These are phyloP conservation scores for Spea hammondii DNA, from an alignment of 2,797 vertebrate genomes.

Conservation along the genomic window DNA sequence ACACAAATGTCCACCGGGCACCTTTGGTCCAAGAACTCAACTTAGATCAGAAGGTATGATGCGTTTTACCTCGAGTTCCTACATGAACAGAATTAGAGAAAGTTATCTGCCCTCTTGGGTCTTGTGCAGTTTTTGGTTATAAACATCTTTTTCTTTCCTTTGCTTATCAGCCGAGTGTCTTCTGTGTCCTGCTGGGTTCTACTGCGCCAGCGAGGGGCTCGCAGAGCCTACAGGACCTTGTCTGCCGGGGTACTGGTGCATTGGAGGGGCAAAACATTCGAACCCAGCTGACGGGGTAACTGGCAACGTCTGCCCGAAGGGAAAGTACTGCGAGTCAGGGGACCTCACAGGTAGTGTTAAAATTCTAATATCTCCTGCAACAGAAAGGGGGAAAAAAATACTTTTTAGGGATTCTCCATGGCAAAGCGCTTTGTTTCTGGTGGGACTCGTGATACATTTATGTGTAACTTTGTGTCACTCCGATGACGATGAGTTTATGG, in stretches of 20 bases:
- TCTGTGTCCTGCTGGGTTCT: conserved; percentile 70
- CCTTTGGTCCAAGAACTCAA: conserved; percentile 14
- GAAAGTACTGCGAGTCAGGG: conserved; percentile 82
- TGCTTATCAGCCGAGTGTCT: conserved; percentile 69
- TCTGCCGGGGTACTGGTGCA: conserved; percentile 84
- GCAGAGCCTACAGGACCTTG: conserved; percentile 78
- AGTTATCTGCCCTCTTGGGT: too few relatives aligned
- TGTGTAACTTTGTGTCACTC: too few relatives aligned
- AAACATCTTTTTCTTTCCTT: not conserved
- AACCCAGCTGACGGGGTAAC: conserved; percentile 71
- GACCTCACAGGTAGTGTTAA: conserved; percentile 63
- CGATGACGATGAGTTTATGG: too few relatives aligned
- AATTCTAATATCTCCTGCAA: not conserved
- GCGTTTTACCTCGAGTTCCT: too few relatives aligned
- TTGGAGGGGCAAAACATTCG: conserved; percentile 66
- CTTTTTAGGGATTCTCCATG: too few relatives aligned
- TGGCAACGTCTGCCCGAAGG: conserved; percentile 76
- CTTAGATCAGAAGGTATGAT: conserved; percentile 13
- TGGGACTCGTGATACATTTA: too few relatives aligned
- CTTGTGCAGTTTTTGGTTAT: not conserved
- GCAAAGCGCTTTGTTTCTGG: too few relatives aligned
- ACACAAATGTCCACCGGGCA: conserved; percentile 28
- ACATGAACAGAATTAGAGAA: too few relatives aligned
- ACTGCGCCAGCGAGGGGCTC: conserved; percentile 75
- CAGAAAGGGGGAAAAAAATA: too few relatives aligned